These are phyloP conservation scores for Pungitius pungitius DNA, from an alignment of 2,113 vertebrate species.

Conservation along the genomic window DNA sequence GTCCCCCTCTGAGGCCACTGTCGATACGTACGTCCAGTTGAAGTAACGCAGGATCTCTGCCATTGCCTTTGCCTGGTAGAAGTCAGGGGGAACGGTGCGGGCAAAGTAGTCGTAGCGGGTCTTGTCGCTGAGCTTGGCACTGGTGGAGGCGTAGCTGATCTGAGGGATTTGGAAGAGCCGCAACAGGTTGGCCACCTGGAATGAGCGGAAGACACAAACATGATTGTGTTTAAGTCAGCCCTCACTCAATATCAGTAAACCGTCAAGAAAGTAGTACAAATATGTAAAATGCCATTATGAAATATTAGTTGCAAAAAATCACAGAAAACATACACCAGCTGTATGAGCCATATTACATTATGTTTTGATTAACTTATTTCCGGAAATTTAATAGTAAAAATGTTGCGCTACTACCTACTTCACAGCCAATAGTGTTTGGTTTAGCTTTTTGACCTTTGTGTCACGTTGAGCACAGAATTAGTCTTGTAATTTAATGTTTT, in stretches of 20 bases:
- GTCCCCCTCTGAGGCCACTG: conserved; percentile 95
- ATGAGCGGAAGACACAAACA: conserved; percentile 1
- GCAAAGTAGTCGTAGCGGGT: conserved; percentile 97
- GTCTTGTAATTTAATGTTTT: too few species aligned
- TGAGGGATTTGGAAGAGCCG: conserved; percentile 98
- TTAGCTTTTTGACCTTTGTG: too few species aligned
- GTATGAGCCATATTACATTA: too few species aligned
- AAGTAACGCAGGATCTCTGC: conserved; percentile 97
- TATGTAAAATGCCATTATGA: background rate
- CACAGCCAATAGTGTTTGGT: too few species aligned
- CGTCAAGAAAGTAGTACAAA: background rate
- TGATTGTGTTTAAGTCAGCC: background rate
- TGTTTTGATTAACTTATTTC: too few species aligned
- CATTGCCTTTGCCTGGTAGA: conserved; percentile 99
- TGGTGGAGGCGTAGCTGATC: conserved; percentile 99
- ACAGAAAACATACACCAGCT: conserved; percentile 31
- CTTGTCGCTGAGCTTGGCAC: conserved; percentile 98
- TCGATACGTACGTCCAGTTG: conserved; percentile 99
- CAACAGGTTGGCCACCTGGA: conserved; percentile 94
- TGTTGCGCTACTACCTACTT: too few species aligned
- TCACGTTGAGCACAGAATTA: too few species aligned
- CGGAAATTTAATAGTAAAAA: too few species aligned
- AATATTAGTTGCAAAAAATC: background rate
- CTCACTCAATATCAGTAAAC: background rate
- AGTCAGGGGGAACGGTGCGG: conserved; percentile 95